Evolutionary conservation across 2,888 invertebrate species (phyloP).

Genomic region (Drosophila affinis): DNA sequence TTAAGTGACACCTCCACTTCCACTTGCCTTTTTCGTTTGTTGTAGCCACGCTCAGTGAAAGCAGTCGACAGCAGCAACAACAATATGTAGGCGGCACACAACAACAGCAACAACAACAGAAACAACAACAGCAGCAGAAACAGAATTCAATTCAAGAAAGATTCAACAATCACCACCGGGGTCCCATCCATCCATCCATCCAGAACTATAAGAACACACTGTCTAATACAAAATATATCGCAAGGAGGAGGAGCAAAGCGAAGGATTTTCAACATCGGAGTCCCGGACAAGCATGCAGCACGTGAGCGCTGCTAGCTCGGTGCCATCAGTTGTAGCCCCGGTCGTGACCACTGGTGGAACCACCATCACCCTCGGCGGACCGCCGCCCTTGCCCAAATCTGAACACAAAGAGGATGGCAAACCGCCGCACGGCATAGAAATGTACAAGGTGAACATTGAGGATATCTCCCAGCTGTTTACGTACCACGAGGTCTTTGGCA

Average conservation of each 20-base stretch:
- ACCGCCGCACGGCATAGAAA: conserved; percentile 86
- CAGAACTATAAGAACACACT: conserved; percentile 38
- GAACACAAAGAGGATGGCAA: conserved; percentile 82
- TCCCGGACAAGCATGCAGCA: conserved; percentile 77
- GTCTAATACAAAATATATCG: conserved; percentile 12
- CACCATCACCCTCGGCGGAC: conserved; percentile 77
- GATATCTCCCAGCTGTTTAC: conserved; percentile 93
- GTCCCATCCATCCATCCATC: conserved; percentile 35
- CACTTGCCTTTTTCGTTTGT: conserved; percentile 64
- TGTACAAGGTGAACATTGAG: conserved; percentile 92
- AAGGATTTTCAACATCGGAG: conserved; percentile 29
- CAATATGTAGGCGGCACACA: conserved; percentile 64
- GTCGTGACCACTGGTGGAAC: conserved; percentile 81
- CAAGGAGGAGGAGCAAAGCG: conserved; percentile 12
- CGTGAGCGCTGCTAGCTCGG: conserved; percentile 77
- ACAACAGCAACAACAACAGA: conserved; percentile 59
- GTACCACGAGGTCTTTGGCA: conserved; percentile 93
- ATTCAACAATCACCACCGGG: conserved; percentile 46
- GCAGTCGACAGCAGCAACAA: conserved; percentile 76
- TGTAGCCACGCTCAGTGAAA: conserved; percentile 72
- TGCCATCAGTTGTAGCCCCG: conserved; percentile 73
- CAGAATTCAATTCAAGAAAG: conserved; percentile 57
- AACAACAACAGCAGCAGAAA: conserved; percentile 56
- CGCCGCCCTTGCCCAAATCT: conserved; percentile 65
- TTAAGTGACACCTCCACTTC: conserved; percentile 60